phyloP scores from a whole-genome alignment of 2,797 vertebrate species.

The Lepilemur septentrionalis region DNA sequence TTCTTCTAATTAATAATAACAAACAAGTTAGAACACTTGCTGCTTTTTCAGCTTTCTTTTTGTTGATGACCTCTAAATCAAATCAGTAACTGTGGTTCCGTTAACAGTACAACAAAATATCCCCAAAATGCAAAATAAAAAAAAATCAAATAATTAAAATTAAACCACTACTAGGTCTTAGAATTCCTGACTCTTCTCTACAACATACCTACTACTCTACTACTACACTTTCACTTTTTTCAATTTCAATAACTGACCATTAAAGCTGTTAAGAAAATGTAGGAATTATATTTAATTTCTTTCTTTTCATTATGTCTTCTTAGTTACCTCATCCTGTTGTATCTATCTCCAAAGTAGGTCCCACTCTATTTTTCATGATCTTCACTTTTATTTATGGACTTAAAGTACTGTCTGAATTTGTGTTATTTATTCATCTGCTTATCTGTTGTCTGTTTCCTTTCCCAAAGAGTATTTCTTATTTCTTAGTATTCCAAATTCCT shows the following conservation, averaged over 20 bases:
- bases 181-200: background rate
- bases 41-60: background rate
- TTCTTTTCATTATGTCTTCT: background rate
- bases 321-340: background rate
- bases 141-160: background rate
- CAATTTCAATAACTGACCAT: background rate
- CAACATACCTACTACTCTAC: fast-evolving
- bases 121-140: background rate
- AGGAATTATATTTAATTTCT: background rate
- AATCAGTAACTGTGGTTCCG: background rate
- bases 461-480: background rate
- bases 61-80: background rate
- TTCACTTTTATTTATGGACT: background rate
- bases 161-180: background rate
- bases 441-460: background rate
- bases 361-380: background rate
- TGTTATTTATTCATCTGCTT: background rate
- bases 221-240: background rate
- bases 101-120: background rate
- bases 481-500: background rate
- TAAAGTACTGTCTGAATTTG: background rate
- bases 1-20: background rate
- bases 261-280: background rate
- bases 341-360: background rate
- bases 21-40: background rate